phyloP scores from a whole-genome alignment of 2,888 invertebrate species.

The Taenaris catops region DNA sequence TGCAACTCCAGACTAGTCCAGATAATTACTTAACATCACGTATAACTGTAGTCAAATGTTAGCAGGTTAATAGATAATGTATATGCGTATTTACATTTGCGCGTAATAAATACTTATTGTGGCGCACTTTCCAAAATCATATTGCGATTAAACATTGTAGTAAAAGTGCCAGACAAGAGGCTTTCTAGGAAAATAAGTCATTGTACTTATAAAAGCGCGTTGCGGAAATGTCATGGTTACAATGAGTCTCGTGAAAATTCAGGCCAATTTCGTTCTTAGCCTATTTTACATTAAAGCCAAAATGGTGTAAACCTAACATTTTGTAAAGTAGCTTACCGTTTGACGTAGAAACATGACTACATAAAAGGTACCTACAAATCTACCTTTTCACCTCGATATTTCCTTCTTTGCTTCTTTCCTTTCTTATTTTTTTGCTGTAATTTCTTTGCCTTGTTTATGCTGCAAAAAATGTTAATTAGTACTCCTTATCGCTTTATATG shows the following conservation, averaged over 20 bases:
- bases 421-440: too few species aligned
- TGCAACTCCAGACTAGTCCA: too few species aligned
- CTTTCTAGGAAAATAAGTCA: conserved; percentile 20
- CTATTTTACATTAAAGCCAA: not conserved
- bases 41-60: too few species aligned
- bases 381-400: conserved; percentile 23
- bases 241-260: conserved; percentile 9
- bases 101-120: too few species aligned
- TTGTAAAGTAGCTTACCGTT: conserved; percentile 6
- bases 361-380: conserved; percentile 11
- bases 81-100: too few species aligned
- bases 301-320: conserved; percentile 2
- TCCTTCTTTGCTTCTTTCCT: too few species aligned
- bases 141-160: conserved; percentile 5
- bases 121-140: too few species aligned
- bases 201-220: conserved; percentile 18
- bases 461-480: too few species aligned
- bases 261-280: conserved; percentile 4
- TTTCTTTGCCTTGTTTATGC: too few species aligned
- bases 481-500: too few species aligned
- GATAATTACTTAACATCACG: too few species aligned
- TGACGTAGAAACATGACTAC: conserved; percentile 7
- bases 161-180: conserved; percentile 7
- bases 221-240: conserved; percentile 18
- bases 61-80: too few species aligned